Base-by-base conservation (phyloP, 2,113 vertebrate genomes). In the Chionis minor region DNA sequence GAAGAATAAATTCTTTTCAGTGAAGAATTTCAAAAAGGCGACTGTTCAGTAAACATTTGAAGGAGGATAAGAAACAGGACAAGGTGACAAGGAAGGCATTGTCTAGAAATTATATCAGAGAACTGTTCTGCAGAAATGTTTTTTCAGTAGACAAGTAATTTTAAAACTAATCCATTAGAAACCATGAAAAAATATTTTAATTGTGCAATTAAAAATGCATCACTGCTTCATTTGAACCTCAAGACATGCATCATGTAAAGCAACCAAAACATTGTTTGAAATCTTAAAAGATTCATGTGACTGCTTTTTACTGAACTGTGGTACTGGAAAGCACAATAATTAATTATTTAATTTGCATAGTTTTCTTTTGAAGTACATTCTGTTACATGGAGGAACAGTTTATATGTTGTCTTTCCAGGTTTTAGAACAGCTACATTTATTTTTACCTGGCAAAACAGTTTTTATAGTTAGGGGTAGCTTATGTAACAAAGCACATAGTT, bases 131-230 rank as follows among this genome's bases (percentile, higher is more conserved):
- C 73, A 81, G 56, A 90, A 66, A 35, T 69, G 6, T 12, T 14
- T 88, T 85, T 88, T 70, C 82, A 81, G 75, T 44, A 90, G 70
- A 74, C n/a, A 44, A 88, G 59, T 88, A 88, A 74, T 95, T 95
- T 95, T 93, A 73, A 77, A 92, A 67, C 75, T 83, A 88, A 92
- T 47, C 38, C 23, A 30, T 66, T 95, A 62, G 58, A 93, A 94
- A 63, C 55, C 51, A 52, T 59, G 55, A 83, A 78, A 80, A 72
- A 51, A 47, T 12, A 70, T 88, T 96, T 86, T 83, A 69, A 88
- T 86, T 86, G 42, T 14, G 10, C 72, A 81, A 44, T 93, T 88
- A 83, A 94, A 90, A 80, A 83, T 77, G 16, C 63, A 81, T 92
- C 85, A 62, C 20, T 78, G 21, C 40, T 82, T 96, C 54, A 73